Base-by-base conservation (phyloP, 2,888 invertebrate genomes). In the Aleiodes alternator region DNA sequence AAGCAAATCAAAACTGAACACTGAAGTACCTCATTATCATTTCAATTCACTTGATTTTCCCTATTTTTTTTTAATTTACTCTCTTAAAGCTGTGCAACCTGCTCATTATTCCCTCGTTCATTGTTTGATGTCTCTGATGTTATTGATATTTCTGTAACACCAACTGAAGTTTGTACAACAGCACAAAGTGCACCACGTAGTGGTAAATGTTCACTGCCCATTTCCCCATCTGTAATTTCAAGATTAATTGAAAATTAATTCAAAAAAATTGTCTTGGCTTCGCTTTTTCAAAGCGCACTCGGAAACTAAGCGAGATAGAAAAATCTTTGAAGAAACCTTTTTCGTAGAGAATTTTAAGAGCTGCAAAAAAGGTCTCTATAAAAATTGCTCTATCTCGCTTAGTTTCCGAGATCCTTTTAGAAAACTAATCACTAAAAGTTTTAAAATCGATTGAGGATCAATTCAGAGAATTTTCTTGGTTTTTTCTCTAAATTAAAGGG, bases 161-260 rank as follows among this genome's bases (percentile, higher is more conserved):
- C 87, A 48, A 86, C 84, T 57, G 88, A 87, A 61, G 88, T 87
- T 82, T 87, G 87, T 69, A 87, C 87, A 14, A 87, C 86, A 14
- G 86, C 83, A 53, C 84, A 85, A 56, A 87, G 79, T 57, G 87
- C 87, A 79, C 86, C 83, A 79, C 87, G 87, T 53, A 88, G 78
- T 43, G 88, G 88, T 75, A 88, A 84, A 75, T 83, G 87, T 79
- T 88, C 88, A 76, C 86, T 86, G 78, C 80, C 81, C 80, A 86
- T 77, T 59, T 88, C 88, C 77, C 86, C 83, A 80, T 85, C 88
- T 88, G 85, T 72, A 87, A 87, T 79, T 82, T 66, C 51, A 78
- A 71, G 70, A 43, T 43, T 43, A 43, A 11, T 43, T 8, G 7
- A 43, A 7, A 5, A 57, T 57, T 57, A 59, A n/a, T 59, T 43